phyloP scores from a whole-genome alignment of 2,113 vertebrate genomes.

The Saguinus imperator region DNA sequence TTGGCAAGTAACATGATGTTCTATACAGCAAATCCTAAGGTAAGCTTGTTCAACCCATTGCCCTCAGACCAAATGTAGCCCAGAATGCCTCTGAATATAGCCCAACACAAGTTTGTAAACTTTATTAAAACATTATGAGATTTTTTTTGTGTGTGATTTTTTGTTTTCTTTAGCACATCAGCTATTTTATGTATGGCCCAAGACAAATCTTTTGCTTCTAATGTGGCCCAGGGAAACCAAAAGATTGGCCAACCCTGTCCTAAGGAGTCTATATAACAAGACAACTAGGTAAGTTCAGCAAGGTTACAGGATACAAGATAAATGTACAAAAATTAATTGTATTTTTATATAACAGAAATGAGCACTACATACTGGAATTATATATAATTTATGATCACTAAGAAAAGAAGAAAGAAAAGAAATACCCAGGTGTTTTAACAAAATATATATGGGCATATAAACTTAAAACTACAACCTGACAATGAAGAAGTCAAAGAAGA shows the following conservation, averaged over 20 bases:
- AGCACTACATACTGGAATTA: neutral
- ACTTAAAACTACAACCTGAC: neutral
- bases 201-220: too few relatives aligned
- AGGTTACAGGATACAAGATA: neutral
- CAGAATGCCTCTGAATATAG: too few relatives aligned
- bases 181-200: too few relatives aligned
- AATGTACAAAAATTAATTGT: neutral
- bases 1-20: neutral
- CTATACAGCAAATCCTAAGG: neutral
- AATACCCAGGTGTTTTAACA: neutral
- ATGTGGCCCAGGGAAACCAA: too few relatives aligned
- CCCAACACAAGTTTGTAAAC: too few relatives aligned
- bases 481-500: neutral
- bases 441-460: neutral
- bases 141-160: too few relatives aligned
- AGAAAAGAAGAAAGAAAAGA: neutral
- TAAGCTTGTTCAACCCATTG: too few relatives aligned
- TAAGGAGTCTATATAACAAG: too few relatives aligned
- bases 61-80: too few relatives aligned
- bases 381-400: neutral
- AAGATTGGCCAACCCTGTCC: too few relatives aligned
- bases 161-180: too few relatives aligned
- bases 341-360: neutral
- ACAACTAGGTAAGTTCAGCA: neutral
- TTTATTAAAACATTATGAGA: too few relatives aligned